Evolutionary conservation across 2,888 invertebrate species (phyloP), one percentile per base, ranked within the genome.

Genomic region (Cancer borealis): DNA sequence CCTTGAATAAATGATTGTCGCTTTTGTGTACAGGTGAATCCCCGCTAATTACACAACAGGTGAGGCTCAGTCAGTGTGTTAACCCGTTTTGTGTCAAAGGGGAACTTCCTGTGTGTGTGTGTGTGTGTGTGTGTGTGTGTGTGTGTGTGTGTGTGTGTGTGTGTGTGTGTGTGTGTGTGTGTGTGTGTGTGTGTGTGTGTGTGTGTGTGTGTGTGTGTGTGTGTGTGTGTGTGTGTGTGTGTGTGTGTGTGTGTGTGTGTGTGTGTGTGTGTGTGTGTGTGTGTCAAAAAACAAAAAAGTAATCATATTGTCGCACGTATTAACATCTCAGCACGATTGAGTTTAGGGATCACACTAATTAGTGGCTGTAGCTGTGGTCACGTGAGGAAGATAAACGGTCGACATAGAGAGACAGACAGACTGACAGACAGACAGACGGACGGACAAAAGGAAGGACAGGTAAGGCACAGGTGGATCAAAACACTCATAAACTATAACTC

Each of bases 21-120:
- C 73, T 73, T 73, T 73, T 73, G 73, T 73, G 73, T 73, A 8
- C 73, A 73, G n/a, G n/a, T 73, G 73, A 73, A 73, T 73, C 73
- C 73, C 73, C 73, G 73, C 73, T 73, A 73, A 73, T 73, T 73
- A 73, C 73, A 73, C 73, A 73, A 73, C 73, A 73, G 73, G n/a
- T 73, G 73, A 21, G 73, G 73, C 73, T 73, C 73, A 73, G 73
- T 73, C 73, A 73, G 73, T n/a, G 73, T 26, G 73, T 73, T 73
- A 73, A 26, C 73, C 73, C 73, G 26, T 73, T 73, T 73, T 73
- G 73, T 26, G 54, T 54, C 54, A 54, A 54, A 54, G 54, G 54
- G 54, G 17, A 14, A 17, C 54, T 17, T 54, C 54, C 12, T 54
- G 14, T 54, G 54, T 54, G 54, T 54, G 54, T 54, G 54, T 54